Conservation (phyloP, 1,140 invertebrate species). For the Mactra quadrangularis region DNA sequence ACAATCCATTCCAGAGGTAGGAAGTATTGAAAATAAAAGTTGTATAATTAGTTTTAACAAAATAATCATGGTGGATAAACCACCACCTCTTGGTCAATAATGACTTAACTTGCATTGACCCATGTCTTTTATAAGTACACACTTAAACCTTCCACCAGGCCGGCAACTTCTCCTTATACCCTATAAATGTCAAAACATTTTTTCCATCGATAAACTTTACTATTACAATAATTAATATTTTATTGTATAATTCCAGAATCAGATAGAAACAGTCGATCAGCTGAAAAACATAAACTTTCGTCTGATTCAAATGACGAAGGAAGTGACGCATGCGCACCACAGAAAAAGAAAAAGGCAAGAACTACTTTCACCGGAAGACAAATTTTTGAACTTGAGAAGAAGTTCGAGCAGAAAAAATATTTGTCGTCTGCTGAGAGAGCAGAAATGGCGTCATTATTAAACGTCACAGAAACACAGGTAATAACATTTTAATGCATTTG, state of each 20-base stretch:
- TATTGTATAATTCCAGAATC: slow-evolving; percentile 34
- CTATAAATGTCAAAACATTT: too few relatives aligned
- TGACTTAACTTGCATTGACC: too few relatives aligned
- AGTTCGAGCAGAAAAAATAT: slow-evolving; percentile 98
- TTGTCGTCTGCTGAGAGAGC: slow-evolving; percentile 96
- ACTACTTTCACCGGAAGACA: slow-evolving; percentile 97
- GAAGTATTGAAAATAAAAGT: too few relatives aligned
- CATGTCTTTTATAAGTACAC: too few relatives aligned
- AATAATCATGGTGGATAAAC: too few relatives aligned
- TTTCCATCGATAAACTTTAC: too few relatives aligned
- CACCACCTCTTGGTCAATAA: too few relatives aligned
- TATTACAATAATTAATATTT: too few relatives aligned
- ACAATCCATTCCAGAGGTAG: too few relatives aligned
- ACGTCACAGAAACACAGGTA: slow-evolving; percentile 98
- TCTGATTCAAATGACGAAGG: slow-evolving; percentile 49
- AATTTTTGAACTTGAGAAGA: slow-evolving; percentile 97
- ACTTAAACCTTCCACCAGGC: too few relatives aligned
- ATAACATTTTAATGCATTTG: slow-evolving; percentile 6
- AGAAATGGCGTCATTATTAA: slow-evolving; percentile 96
- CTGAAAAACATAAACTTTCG: slow-evolving; percentile 45
- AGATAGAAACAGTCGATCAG: not conserved
- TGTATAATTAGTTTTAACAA: too few relatives aligned
- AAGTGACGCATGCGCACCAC: slow-evolving; percentile 59
- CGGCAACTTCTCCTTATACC: too few relatives aligned
- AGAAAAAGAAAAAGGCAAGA: slow-evolving; percentile 96